A percentile compares a stretch with the other conserved stretches of the same genome.
These are phyloP conservation scores for Gila orcuttii DNA, from an alignment of 2,113 vertebrate genomes.

Conservation along the genomic window DNA sequence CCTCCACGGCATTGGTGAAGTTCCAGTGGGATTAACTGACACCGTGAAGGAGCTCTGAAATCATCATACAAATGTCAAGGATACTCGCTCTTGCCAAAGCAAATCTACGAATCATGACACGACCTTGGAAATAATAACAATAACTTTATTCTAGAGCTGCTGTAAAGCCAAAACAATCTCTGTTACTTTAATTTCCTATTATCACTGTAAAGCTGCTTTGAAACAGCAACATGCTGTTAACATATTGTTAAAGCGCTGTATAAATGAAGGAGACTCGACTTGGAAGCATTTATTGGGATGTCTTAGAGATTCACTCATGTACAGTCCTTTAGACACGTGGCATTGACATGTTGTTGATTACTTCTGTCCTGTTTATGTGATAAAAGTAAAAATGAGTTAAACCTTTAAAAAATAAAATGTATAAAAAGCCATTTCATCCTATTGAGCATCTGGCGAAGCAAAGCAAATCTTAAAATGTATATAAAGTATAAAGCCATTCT, in stretches of 20 bases:
- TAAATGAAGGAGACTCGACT: too few relatives aligned
- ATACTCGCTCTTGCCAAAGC: not conserved
- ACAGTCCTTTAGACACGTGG: not conserved
- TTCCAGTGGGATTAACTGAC: not conserved
- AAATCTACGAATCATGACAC: not conserved
- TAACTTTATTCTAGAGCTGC: too few relatives aligned
- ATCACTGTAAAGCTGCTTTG: too few relatives aligned
- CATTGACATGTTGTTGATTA: not conserved
- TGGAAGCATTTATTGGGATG: too few relatives aligned
- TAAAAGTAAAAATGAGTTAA: not conserved
- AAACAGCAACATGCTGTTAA: too few relatives aligned
- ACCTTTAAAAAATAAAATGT: too few relatives aligned
- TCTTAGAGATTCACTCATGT: not conserved
- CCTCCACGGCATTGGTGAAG: constrained; percentile 27
- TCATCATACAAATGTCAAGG: not conserved
- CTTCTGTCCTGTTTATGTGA: not conserved
- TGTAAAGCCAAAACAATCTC: too few relatives aligned
- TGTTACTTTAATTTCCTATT: too few relatives aligned
- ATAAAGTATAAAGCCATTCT: not conserved
- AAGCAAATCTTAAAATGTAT: not conserved
- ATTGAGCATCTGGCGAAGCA: not conserved
- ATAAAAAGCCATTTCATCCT: too few relatives aligned
- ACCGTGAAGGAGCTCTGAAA: not conserved
- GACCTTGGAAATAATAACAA: too few relatives aligned
- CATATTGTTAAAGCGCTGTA: too few relatives aligned